Percentiles rank a stretch among this genome's conserved stretches.
Conservation (phyloP, 2,888 invertebrate genomes). For the Sturmia bella region DNA sequence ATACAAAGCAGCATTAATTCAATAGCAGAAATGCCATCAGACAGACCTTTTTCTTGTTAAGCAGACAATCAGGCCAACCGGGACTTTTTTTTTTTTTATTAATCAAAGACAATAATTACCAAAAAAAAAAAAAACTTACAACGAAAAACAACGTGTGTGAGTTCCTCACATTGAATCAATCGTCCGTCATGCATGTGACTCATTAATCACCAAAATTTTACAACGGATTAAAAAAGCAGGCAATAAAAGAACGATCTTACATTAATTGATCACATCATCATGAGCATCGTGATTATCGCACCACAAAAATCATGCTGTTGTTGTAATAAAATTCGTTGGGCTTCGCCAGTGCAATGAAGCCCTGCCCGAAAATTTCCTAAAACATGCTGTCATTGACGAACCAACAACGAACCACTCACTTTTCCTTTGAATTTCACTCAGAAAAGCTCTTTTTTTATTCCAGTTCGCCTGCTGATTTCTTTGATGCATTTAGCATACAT, state of each 20-base stretch:
- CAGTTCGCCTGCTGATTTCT: slow-evolving; percentile 39
- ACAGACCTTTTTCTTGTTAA: not conserved
- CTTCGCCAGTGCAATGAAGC: not conserved
- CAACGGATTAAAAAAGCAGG: slow-evolving; percentile 13
- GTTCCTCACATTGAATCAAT: slow-evolving; percentile 15
- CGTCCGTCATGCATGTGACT: slow-evolving; percentile 43
- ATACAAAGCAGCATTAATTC: slow-evolving; percentile 31
- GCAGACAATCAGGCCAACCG: slow-evolving; percentile 31
- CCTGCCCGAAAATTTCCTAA: slow-evolving; percentile 12
- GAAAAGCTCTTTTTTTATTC: not conserved
- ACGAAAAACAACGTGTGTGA: slow-evolving; percentile 54
- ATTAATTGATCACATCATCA: slow-evolving; percentile 54
- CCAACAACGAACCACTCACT: slow-evolving; percentile 29
- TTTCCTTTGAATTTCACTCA: slow-evolving; percentile 34
- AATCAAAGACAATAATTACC: slow-evolving; percentile 40
- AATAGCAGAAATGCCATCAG: slow-evolving; percentile 14
- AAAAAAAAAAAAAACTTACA: not conserved
- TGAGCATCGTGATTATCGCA: slow-evolving; percentile 2
- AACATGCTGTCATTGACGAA: slow-evolving; percentile 41
- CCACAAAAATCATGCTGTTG: slow-evolving; percentile 1
- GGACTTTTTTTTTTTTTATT: not conserved
- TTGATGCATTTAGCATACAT: slow-evolving; percentile 43
- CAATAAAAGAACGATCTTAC: slow-evolving; percentile 21
- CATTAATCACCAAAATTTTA: slow-evolving; percentile 65
- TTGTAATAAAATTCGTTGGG: not conserved